These are phyloP conservation scores for Sycophila sp. DNA, from an alignment of 1,140 invertebrate genomes.

Conservation along the genomic window DNA sequence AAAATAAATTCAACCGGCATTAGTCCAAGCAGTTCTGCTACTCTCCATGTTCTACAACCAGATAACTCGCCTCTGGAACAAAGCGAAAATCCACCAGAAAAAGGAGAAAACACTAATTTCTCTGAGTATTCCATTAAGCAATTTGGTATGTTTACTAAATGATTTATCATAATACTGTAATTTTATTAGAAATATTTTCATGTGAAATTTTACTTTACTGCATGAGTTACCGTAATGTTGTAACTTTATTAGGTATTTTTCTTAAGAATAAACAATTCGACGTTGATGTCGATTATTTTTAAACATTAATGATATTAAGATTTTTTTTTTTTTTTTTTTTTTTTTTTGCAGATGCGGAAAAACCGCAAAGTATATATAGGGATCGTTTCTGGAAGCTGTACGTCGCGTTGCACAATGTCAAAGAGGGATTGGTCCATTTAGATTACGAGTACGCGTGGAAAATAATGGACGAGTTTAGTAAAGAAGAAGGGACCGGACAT, in stretches of 20 bases:
- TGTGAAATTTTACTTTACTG: no score
- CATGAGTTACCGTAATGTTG: no score
- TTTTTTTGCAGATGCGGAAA: conserved; percentile 20
- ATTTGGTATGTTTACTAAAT: conserved; percentile 14
- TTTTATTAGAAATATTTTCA: no score
- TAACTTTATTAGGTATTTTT: no score
- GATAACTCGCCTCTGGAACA: conserved; percentile 15
- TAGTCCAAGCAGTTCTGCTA: no score
- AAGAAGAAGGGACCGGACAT: conserved; percentile 14
- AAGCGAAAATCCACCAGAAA: not conserved
- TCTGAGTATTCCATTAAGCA: not conserved
- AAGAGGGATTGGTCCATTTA: conserved; percentile 41
- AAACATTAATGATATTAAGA: not conserved
- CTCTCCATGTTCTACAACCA: conserved; percentile 8
- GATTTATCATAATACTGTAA: no score
- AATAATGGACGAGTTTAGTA: conserved; percentile 38
- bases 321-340: no score
- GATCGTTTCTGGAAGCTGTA: conserved; percentile 46
- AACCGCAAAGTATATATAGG: conserved; percentile 14
- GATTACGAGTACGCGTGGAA: conserved; percentile 48
- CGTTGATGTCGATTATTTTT: no score
- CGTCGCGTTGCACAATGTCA: conserved; percentile 36
- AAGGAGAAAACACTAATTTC: conserved; percentile 10
- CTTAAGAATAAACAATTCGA: no score
- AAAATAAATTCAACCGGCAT: no score